phyloP scores from a whole-genome alignment of 2,797 vertebrate species.

The Anguilla marmorata region DNA sequence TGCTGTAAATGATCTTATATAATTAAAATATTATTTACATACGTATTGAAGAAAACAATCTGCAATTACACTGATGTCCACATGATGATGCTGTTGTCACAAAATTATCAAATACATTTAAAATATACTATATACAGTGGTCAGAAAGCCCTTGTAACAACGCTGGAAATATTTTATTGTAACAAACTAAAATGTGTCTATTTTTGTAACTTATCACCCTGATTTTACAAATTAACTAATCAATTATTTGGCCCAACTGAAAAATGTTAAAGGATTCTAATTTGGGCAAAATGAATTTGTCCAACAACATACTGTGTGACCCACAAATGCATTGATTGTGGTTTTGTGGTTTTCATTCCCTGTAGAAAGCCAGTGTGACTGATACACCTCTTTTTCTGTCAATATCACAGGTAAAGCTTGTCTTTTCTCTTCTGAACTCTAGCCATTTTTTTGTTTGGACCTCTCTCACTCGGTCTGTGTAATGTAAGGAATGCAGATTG shows the following conservation, averaged over 20 bases:
- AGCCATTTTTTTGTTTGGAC: neutral
- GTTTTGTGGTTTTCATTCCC: neutral
- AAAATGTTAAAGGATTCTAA: neutral
- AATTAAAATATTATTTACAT: neutral
- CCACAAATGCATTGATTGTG: neutral
- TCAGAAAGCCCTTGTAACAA: neutral
- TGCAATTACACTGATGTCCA: neutral
- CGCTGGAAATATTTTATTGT: slow-evolving; percentile 9
- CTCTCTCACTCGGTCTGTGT: neutral
- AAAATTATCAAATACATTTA: neutral
- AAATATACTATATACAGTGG: neutral
- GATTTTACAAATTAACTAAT: neutral
- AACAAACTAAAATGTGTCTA: slow-evolving; percentile 6
- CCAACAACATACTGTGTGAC: neutral
- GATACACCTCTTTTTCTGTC: neutral
- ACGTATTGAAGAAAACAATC: neutral
- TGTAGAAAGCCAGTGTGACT: neutral
- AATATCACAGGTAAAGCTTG: neutral
- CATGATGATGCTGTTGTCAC: neutral
- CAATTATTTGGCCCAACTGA: neutral
- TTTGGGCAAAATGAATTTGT: neutral
- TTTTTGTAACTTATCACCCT: slow-evolving; percentile 4
- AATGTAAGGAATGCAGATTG: neutral
- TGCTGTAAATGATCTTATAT: neutral
- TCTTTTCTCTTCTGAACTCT: neutral